Evolutionary conservation across 2,797 vertebrate genomes (phyloP).

Genomic region (Gadopsis marmoratus): DNA sequence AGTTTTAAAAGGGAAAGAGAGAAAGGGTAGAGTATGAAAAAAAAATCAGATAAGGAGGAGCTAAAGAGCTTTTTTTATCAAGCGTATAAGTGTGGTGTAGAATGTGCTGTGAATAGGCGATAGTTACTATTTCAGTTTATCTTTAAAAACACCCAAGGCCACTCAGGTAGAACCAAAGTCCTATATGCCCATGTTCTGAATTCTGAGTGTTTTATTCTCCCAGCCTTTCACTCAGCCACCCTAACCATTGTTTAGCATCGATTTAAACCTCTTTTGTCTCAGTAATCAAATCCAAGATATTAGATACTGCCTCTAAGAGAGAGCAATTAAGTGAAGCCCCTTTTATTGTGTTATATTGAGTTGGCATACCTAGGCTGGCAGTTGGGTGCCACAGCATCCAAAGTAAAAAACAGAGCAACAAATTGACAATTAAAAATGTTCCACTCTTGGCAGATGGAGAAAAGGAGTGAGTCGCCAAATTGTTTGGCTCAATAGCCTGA

Average conservation of each 20-base stretch:
- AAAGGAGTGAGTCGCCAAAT: constrained; percentile 56
- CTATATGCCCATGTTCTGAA: neutral
- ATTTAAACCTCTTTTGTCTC: constrained; percentile 51
- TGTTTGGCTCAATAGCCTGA: constrained; percentile 61
- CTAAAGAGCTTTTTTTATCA: constrained; percentile 44
- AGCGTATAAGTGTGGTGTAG: constrained; percentile 1
- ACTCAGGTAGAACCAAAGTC: constrained; percentile 11
- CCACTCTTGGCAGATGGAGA: constrained; percentile 53
- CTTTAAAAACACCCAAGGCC: constrained; percentile 35
- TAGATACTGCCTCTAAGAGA: constrained; percentile 47
- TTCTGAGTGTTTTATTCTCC: constrained; percentile 25
- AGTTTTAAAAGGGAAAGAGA: constrained; percentile 38
- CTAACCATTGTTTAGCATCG: constrained; percentile 34
- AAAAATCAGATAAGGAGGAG: constrained; percentile 25
- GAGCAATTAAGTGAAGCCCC: constrained; percentile 60
- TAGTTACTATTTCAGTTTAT: constrained; percentile 16
- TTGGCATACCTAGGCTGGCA: constrained; percentile 49
- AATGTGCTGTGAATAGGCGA: constrained; percentile 22
- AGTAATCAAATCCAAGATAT: constrained; percentile 65
- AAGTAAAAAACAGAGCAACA: constrained; percentile 48
- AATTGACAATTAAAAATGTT: constrained; percentile 75
- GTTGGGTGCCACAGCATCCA: constrained; percentile 41
- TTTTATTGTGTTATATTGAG: constrained; percentile 47
- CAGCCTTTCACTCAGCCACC: constrained; percentile 22
- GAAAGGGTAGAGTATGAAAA: neutral